Percentiles rank a stretch among this genome's conserved stretches.
Conservation (phyloP, 2,888 invertebrate species). For the Lordiphosa fenestrarum region DNA sequence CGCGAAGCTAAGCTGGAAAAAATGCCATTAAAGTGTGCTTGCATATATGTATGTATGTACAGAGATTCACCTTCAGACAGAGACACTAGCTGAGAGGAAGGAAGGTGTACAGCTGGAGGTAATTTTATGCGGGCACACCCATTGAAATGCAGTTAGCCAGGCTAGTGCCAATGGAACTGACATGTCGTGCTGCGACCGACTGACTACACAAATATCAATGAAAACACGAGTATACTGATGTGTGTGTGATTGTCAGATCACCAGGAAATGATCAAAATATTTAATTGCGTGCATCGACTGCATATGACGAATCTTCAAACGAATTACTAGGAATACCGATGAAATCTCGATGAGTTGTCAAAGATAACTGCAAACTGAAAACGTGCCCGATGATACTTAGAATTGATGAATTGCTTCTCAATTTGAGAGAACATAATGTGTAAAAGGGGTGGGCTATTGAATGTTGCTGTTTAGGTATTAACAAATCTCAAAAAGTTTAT, state of each 20-base stretch:
- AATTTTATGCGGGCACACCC: slow-evolving; percentile 35
- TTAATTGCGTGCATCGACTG: slow-evolving; percentile 35
- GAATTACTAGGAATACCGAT: slow-evolving; percentile 30
- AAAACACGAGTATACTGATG: not conserved
- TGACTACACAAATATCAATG: slow-evolving; percentile 21
- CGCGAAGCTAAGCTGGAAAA: slow-evolving; percentile 31
- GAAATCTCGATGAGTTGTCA: slow-evolving; percentile 1
- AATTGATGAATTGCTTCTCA: slow-evolving; percentile 1
- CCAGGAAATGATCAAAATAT: slow-evolving; percentile 28
- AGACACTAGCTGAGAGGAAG: slow-evolving; percentile 7
- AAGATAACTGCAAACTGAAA: too few species aligned
- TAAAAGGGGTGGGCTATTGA: not conserved
- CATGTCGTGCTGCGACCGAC: slow-evolving; percentile 2
- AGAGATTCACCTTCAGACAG: slow-evolving; percentile 50
- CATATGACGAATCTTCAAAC: slow-evolving; percentile 29
- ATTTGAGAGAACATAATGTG: too few species aligned
- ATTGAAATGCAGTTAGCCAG: slow-evolving; percentile 32
- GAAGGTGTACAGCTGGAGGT: slow-evolving; percentile 6
- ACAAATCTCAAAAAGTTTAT: not conserved
- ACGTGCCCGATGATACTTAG: too few species aligned
- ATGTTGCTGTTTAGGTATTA: too few species aligned
- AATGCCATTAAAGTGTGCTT: slow-evolving; percentile 23
- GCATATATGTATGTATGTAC: slow-evolving; percentile 10
- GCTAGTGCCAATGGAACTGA: not conserved
- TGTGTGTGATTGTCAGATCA: too few species aligned